Evolutionary conservation across 2,113 vertebrate species (phyloP), one percentile per base, ranked within the genome.

Genomic region (Eudorcas thomsonii): DNA sequence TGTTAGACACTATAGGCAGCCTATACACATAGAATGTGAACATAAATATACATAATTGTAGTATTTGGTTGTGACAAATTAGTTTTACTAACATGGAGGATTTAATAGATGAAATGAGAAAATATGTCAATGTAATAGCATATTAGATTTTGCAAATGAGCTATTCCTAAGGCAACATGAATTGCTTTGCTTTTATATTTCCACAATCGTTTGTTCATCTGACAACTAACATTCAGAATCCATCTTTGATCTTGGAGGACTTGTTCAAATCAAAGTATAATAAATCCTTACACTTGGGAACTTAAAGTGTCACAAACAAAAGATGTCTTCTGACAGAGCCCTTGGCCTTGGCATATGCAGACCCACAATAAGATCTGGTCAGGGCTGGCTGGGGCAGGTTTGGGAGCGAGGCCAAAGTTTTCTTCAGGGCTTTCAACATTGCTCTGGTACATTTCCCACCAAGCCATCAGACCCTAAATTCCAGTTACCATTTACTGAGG

Each of bases 231-330:
- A 86, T 98, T 98, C 98, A 98, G 97, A 98, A 98, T 97, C 89
- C 62, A 97, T 93, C 98, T 99, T 99, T 99, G 99, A 99, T 99
- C 98, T 98, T 97, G 94, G 98, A 98, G 98, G 98, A 98, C 96
- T 97, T 92, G 96, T 98, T 98, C 86, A 98, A 99, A 99, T 98
- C 98, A 98, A 98, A 98, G 97, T 98, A 97, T 97, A 98, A 98
- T 98, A 98, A 99, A 99, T 98, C 91, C 93, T 96, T 97, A 97
- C 94, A 98, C 98, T 98, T 98, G 96, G 97, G 97, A 90, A 94
- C 86, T 95, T 91, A 84, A 98, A 98, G 90, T 94, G 98, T 97
- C 97, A 97, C 97, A 98, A 97, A 97, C 94, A 86, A 97, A 86
- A 80, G 96, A 97, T 97, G 96, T 98, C 97, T 98, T 98, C 98